Evolutionary conservation across 1,140 invertebrate genomes (phyloP), one percentile per base, ranked within the genome.

Genomic region (Lucilia cuprina): DNA sequence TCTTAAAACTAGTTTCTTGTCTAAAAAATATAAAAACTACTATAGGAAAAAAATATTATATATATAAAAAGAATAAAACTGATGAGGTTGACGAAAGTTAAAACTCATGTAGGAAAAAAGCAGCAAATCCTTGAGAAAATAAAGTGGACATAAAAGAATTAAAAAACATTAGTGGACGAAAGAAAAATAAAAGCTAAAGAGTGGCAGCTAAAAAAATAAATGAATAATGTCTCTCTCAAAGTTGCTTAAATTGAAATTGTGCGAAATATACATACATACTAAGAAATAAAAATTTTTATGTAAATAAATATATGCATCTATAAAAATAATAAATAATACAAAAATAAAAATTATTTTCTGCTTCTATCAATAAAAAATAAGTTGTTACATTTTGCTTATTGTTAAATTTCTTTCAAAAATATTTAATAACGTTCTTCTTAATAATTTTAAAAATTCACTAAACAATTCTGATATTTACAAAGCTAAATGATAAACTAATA

Each of bases 61-160:
- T 30, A 3, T 30, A 77, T n/a, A 25, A 80, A 12, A 49, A 80
- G 49, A 47, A 41, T 47, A 49, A 49, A 80, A 80, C 77, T 80
- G 77, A 80, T 80, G 77, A 80, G 77, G 77, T 80, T 80, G 77
- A 80, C 77, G 77, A 80, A 80, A 80, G 77, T 80, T 49, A 25
- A 80, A 80, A 50, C 47, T 80, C 77, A 50, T 49, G 77, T 80
- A 50, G 4, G 21, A 25, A 70, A 60, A 60, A 70, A 70, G n/a
- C 10, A 70, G 21, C 9, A 70, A 19, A 70, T 70, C 65, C 65
- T 12, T 70, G 19, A 19, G 5, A 7, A 60, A 60, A 49, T 21
- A 49, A 21, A 49, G n/a, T 80, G 19, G 19, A 25, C 4, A 19
- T 50, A 49, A 80, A 80, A 47, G 7, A 50, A 80, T 49, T 80